Conservation (phyloP, 2,797 vertebrate genomes). For the Coregonus ussuriensis region DNA sequence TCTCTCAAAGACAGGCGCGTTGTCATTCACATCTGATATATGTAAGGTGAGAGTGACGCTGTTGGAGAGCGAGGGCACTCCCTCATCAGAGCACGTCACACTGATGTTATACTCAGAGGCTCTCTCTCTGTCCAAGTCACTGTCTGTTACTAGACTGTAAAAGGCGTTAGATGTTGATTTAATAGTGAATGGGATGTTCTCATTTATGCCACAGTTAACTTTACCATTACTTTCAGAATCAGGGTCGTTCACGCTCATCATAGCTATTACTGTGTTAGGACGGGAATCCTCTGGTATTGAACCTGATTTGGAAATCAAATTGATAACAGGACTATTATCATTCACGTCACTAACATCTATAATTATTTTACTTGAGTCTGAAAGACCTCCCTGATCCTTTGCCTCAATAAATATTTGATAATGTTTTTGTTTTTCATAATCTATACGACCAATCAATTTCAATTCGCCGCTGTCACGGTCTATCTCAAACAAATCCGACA, state of each 20-base stretch:
- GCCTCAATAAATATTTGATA: no score
- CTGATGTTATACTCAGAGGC: slow-evolving; percentile 53
- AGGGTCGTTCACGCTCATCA: slow-evolving; percentile 40
- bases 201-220: slow-evolving; percentile 25
- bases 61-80: slow-evolving; percentile 32
- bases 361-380: no score
- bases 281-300: no score
- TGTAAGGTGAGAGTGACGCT: slow-evolving; percentile 26
- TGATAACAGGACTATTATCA: no score
- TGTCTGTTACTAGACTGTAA: slow-evolving; percentile 10
- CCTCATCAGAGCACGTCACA: slow-evolving; percentile 1
- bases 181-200: slow-evolving; percentile 22
- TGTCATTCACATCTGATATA: slow-evolving; percentile 39
- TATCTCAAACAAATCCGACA: no score
- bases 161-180: slow-evolving; percentile 3
- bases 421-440: no score
- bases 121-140: slow-evolving; percentile 61
- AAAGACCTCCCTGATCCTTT: no score
- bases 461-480: no score
- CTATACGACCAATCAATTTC: no score
- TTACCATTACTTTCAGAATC: slow-evolving; percentile 37
- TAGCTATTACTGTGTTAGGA: no score
- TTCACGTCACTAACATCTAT: no score
- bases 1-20: slow-evolving; percentile 36
- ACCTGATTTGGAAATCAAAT: no score